phyloP scores from a whole-genome alignment of 1,140 invertebrate species.

The Leptoteleia sp. region DNA sequence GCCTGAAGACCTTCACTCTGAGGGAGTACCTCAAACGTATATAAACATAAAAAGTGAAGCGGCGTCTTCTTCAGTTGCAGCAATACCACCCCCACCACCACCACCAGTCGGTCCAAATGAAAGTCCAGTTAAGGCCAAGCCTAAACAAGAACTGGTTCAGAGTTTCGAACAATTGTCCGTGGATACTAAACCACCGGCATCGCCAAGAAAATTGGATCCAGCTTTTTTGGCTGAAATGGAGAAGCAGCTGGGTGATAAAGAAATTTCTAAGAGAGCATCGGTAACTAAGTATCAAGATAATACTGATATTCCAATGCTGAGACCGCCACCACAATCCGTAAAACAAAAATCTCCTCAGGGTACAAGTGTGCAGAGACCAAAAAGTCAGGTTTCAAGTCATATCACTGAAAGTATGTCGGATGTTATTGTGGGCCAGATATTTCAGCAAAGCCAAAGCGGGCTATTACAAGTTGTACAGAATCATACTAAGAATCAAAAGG shows the following conservation, averaged over 20 bases:
- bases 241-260: constrained; percentile 83
- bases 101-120: constrained; percentile 72
- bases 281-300: constrained; percentile 70
- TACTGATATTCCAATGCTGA: constrained; percentile 75
- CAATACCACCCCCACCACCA: constrained; percentile 55
- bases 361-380: constrained; percentile 71
- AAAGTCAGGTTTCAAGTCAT: constrained; percentile 61
- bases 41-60: constrained; percentile 68
- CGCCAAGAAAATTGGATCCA: constrained; percentile 81
- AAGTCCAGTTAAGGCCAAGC: constrained; percentile 72
- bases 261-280: constrained; percentile 77
- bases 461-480: constrained; percentile 49
- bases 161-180: constrained; percentile 73
- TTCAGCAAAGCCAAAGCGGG: constrained; percentile 68
- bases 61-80: not conserved
- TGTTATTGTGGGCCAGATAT: constrained; percentile 74
- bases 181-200: constrained; percentile 61
- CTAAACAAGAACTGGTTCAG: constrained; percentile 74
- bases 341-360: constrained; percentile 74
- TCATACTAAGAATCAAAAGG: constrained; percentile 8
- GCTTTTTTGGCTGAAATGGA: constrained; percentile 84
- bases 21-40: constrained; percentile 64
- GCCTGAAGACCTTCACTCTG: constrained; percentile 74
- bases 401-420: constrained; percentile 71
- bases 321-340: constrained; percentile 77